Evolutionary conservation across 2,797 vertebrate genomes (phyloP).

Genomic region (Stomatorhinus walkeri): DNA sequence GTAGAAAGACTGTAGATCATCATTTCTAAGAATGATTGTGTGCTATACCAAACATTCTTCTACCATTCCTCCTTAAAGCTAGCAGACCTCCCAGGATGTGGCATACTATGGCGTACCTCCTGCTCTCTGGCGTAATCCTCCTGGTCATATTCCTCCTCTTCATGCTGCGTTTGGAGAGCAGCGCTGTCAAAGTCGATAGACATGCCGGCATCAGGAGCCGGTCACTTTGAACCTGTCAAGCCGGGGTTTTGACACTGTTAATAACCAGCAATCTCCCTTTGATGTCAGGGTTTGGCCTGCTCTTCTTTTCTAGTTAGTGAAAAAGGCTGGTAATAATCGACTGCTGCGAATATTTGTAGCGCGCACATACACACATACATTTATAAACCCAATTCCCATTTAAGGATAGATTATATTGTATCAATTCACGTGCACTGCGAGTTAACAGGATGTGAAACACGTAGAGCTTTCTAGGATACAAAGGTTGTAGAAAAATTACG

Average conservation of each 20-base stretch:
- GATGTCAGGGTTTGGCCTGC: not conserved
- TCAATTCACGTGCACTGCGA: not conserved
- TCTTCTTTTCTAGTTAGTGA: not conserved
- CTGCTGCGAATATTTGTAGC: not conserved
- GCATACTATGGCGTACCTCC: conserved; percentile 64
- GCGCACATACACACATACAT: not conserved
- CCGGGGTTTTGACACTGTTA: not conserved
- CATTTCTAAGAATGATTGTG: not conserved
- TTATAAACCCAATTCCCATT: not conserved
- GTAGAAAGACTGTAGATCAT: not conserved
- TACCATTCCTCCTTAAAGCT: not conserved
- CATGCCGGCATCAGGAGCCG: conserved; percentile 57
- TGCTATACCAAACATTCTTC: not conserved
- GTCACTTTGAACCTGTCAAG: not conserved
- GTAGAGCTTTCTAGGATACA: not conserved
- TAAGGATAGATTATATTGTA: not conserved
- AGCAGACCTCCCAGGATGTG: not conserved
- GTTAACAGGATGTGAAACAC: not conserved
- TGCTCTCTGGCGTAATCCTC: conserved; percentile 89
- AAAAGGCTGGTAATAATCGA: not conserved
- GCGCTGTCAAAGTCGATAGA: conserved; percentile 89
- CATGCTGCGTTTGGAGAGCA: conserved; percentile 80
- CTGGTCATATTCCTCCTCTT: conserved; percentile 82
- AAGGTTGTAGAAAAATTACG: not conserved
- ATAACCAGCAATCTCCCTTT: not conserved